These are phyloP conservation scores for Palaemon carinicauda DNA, from an alignment of 1,140 invertebrate species.

Conservation along the genomic window DNA sequence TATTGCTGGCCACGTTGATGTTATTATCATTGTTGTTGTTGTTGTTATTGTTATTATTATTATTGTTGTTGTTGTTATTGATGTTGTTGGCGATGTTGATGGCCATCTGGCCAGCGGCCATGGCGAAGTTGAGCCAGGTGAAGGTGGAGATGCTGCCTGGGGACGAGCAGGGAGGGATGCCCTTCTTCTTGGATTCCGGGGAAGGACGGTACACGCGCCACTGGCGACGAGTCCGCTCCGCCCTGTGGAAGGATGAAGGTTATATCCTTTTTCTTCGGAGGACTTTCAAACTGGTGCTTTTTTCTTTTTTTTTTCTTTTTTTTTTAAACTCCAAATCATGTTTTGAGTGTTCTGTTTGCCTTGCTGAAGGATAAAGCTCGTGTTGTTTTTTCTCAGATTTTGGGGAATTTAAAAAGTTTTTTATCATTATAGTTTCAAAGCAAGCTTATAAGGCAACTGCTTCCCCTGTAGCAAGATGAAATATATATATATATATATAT, in stretches of 20 bases:
- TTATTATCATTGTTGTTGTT: conserved; percentile 48
- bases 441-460: no score
- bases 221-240: not conserved
- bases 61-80: conserved; percentile 56
- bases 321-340: no score
- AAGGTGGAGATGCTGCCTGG: conserved; percentile 34
- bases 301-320: no score
- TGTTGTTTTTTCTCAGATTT: no score
- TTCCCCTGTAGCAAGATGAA: no score
- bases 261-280: no score
- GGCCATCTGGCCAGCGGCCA: conserved; percentile 30
- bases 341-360: no score
- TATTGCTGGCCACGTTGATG: conserved; percentile 43
- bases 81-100: conserved; percentile 44
- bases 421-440: no score
- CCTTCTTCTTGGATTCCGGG: not conserved
- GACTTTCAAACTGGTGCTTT: no score
- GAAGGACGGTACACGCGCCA: conserved; percentile 34
- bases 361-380: no score
- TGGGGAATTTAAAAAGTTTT: no score
- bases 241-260: not conserved
- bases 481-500: no score
- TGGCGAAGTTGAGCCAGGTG: conserved; percentile 50
- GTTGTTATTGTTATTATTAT: conserved; percentile 54
- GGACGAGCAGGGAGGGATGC: not conserved